A percentile compares a stretch with the other conserved stretches of the same genome.
Evolutionary conservation across 2,113 vertebrate genomes (phyloP).

Genomic region (Solea senegalensis): DNA sequence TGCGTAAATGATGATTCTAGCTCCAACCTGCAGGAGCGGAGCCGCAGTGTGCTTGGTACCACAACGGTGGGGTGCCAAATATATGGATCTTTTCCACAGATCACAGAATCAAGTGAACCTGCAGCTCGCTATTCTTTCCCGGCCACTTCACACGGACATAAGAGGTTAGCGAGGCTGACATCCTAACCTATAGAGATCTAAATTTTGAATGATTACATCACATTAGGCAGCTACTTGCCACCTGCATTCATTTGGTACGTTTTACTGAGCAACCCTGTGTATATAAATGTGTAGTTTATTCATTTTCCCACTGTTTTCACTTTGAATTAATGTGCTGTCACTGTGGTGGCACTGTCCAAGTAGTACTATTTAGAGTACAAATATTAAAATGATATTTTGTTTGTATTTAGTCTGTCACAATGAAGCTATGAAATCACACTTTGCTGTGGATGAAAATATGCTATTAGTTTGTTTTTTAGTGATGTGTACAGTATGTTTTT

Average conservation of each 20-base stretch:
- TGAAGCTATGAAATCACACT: slow-evolving; percentile 75
- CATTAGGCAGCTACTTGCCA: slow-evolving; percentile 1
- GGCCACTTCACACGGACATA: not conserved
- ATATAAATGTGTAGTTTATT: not conserved
- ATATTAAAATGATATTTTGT: slow-evolving; percentile 45
- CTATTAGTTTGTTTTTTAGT: slow-evolving; percentile 28
- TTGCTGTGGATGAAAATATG: slow-evolving; percentile 58
- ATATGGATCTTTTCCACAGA: too few relatives aligned
- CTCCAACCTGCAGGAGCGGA: too few relatives aligned
- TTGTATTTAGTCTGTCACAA: slow-evolving; percentile 60
- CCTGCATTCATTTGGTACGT: not conserved
- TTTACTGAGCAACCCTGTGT: slow-evolving; percentile 1
- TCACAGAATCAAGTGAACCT: not conserved
- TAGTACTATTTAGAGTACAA: slow-evolving; percentile 74
- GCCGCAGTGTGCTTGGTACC: too few relatives aligned
- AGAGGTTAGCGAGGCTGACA: not conserved
- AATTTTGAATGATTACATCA: not conserved
- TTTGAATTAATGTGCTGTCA: slow-evolving; percentile 54
- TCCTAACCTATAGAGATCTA: too few relatives aligned
- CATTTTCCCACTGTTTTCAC: slow-evolving; percentile 30
- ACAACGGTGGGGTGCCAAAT: too few relatives aligned
- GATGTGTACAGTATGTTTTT: slow-evolving; percentile 26
- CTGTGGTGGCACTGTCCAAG: slow-evolving; percentile 44
- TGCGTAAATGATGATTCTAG: too few relatives aligned
- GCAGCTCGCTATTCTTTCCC: not conserved